Base-by-base conservation (phyloP, 2,797 vertebrate genomes). In the Dicrostonyx torquatus region DNA sequence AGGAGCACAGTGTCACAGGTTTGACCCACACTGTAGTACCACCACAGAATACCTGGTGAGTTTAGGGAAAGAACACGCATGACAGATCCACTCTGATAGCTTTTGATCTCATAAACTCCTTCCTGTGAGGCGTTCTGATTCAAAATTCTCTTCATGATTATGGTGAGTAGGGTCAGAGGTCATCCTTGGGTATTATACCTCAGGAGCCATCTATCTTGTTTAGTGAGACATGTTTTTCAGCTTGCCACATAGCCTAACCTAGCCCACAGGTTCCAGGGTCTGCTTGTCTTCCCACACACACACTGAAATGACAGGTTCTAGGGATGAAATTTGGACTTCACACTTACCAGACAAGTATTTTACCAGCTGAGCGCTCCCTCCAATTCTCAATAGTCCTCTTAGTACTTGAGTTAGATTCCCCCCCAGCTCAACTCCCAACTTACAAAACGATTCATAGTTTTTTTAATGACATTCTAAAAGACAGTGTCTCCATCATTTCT, bases 91-190 rank as follows among this genome's bases (percentile, higher is more conserved):
- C 58, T 68, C 22, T 4, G 10, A 9, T 64, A 50, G 10, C 72
- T 72, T 85, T 76, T n/a, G 60, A 79, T 58, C 73, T 87, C 17
- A 72, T 20, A 48, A 66, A 55, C 60, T 84, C 58, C 80, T 72
- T 89, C 79, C 82, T 83, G 48, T 85, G 66, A 88, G 48, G 20
- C 45, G 87, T 94, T 96, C 75, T 92, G 43, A 68, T 87, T 88
- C 26, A 76, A 20, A 34, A 55, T 68, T 62, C 24, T 90, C 26
- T 60, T 64, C 68, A 15, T 31, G 66, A 24, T 40, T 70, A 18
- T 17, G 6, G 45, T 9, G 43, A 13, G 24, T 10, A 5, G 8
- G 14, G n/a, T 34, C 34, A 72, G 84, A 86, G 66, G 48, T 55
- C 84, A 55, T 1, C 66, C 24, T 40, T 72, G 34, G 22, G 48